Base-by-base conservation (phyloP, 1,140 invertebrate genomes). In the Nilaparvata lugens region DNA sequence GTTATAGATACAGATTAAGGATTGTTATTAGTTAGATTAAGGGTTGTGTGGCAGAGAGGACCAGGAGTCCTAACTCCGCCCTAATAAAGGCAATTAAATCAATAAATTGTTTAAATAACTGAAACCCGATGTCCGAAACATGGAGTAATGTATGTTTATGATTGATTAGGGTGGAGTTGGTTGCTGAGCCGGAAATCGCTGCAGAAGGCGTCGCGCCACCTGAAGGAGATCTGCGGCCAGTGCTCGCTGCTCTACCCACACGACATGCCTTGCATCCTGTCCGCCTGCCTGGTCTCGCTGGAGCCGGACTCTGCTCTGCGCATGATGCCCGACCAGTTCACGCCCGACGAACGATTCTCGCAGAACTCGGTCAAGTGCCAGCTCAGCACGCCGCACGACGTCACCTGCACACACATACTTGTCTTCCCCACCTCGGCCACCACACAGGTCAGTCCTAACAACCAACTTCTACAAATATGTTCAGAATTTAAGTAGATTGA, bases 371-470 rank as follows among this genome's bases (percentile, higher is more conserved):
- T 88, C 70, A 85, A 92, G 75, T 86, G 86, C 72, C 84, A 89
- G 65, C 78, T 95, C 57, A 91, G 88, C 52, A 95, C 93, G 52
- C 92, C 92, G 5, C 86, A 95, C 67, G 95, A 98, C 77, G 91
- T 95, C 52, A 92, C 92, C 52, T 93, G 91, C 70, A 99, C 96
- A 52, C 97, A 99, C 74, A 98, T 99, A 65, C 83, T 99, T 61
- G 96, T 98, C 61, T 99, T 99, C 77, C 97, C 97, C 52, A 99
- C 94, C 7, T 97, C 94, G 58, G 94, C 96, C 25, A 95, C 92
- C 31, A 94, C 93, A 58, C 91, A 94, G 83, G 91, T 93, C 2
- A 9, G 7, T 35, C 2, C n/a, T n/a, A n/a, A n/a, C n/a, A n/a
- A n/a, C n/a, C n/a, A n/a, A n/a, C n/a, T n/a, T n/a, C n/a, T n/a